A percentile compares a stretch with the other conserved stretches of the same genome.
These are phyloP conservation scores for Diploptera punctata DNA, from an alignment of 2,888 invertebrate genomes.

Conservation along the genomic window DNA sequence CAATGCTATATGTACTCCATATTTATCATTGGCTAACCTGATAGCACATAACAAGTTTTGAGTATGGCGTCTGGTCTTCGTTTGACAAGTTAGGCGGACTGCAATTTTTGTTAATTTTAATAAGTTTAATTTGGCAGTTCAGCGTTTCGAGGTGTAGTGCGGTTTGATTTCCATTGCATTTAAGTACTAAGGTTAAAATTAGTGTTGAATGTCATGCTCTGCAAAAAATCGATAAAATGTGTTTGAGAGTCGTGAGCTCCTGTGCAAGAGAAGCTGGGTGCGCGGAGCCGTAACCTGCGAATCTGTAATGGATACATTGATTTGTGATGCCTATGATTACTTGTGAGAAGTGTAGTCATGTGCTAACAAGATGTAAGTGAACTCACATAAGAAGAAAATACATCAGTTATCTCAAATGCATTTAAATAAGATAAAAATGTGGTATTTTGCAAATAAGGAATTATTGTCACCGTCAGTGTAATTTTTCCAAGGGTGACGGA, in stretches of 20 bases:
- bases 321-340: neutral
- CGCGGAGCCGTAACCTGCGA: slow-evolving; percentile 10
- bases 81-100: slow-evolving; percentile 33
- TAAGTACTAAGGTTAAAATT: neutral
- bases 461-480: neutral
- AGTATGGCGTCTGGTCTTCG: slow-evolving; percentile 29
- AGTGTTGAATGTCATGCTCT: neutral
- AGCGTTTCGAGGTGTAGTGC: neutral
- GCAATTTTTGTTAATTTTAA: neutral
- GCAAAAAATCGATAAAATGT: slow-evolving; percentile 24
- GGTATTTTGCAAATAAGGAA: too few species aligned
- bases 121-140: neutral
- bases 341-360: neutral
- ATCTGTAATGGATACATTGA: slow-evolving; percentile 24
- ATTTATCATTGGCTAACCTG: slow-evolving; percentile 30
- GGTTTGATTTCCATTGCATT: neutral
- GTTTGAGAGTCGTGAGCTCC: neutral
- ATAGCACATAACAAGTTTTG: slow-evolving; percentile 1
- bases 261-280: slow-evolving; percentile 28
- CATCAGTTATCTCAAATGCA: too few species aligned
- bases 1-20: too few species aligned
- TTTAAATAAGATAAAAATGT: too few species aligned
- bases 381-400: too few species aligned
- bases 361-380: too few species aligned
- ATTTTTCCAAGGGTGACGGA: neutral